These are phyloP conservation scores for Myrmecobius fasciatus DNA, from an alignment of 2,113 vertebrate species.

Conservation along the genomic window DNA sequence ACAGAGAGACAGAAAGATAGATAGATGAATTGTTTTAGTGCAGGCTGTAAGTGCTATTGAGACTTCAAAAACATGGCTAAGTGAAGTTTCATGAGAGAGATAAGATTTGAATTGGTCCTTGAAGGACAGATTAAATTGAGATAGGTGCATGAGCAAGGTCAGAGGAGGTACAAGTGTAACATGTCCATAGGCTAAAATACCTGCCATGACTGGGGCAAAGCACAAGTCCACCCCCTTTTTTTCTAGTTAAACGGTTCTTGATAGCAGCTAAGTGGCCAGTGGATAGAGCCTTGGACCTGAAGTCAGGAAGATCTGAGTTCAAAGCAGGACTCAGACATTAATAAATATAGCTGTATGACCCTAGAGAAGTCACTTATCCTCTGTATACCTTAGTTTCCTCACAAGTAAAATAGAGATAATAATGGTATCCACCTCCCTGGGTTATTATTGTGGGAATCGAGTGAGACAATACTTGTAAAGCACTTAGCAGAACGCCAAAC, in stretches of 20 bases:
- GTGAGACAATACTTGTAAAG: not conserved
- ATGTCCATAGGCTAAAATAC: not conserved
- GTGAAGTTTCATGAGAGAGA: not conserved
- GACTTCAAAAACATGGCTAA: not conserved
- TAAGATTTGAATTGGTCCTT: not conserved
- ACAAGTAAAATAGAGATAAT: not conserved
- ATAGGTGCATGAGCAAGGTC: not conserved
- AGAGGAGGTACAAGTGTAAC: not conserved
- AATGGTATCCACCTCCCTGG: not conserved
- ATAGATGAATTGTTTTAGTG: not conserved
- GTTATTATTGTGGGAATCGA: not conserved
- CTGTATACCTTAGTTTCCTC: not conserved
- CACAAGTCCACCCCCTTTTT: not conserved
- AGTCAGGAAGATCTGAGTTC: not conserved
- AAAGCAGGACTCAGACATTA: not conserved
- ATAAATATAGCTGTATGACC: not conserved
- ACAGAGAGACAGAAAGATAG: too few relatives aligned
- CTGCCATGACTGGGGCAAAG: not conserved
- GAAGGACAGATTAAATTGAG: not conserved
- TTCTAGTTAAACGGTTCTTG: not conserved
- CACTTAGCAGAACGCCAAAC: not conserved
- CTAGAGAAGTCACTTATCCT: not conserved
- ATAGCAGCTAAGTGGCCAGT: not conserved
- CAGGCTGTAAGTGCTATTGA: not conserved
- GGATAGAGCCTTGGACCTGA: not conserved